Base-by-base conservation (phyloP, 2,797 vertebrate species). In the Oreortyx pictus region DNA sequence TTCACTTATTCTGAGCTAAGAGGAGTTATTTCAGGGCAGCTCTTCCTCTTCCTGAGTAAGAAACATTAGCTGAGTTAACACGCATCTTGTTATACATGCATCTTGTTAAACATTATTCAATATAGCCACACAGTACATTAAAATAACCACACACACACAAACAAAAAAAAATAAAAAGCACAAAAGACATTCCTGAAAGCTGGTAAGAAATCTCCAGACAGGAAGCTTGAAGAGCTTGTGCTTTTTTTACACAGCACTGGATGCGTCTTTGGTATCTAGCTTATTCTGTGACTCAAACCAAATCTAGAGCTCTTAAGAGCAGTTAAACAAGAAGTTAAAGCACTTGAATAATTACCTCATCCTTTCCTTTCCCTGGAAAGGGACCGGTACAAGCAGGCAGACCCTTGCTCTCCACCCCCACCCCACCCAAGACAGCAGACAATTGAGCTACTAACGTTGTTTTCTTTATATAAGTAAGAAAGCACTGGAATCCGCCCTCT, bases 401-500 rank as follows among this genome's bases (percentile, higher is more conserved):
- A 74, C 7, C 80, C 33, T 43, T 41, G 19, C 24, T 6, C 24
- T 37, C 39, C 19, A 11, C 12, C 24, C 61, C 39, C 29, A 11
- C 12, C 57, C 54, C 52, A 54, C 24, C 61, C 49, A 25, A 68
- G 75, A 67, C 37, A 94, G 64, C 35, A 74, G 75, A 73, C 17
- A 82, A 43, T 16, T 54, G 20, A 85, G 39, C 18, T 77, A 97
- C 97, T 97, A 67, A 98, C 98, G 72, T 98, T 98, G 83, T 97
- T 98, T 57, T 98, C 97, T 95, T 97, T 98, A 92, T 97, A 96
- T 15, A 98, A 97, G 94, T 98, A 98, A 8, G 97, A 98, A 72
- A 98, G 97, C 65, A 98, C 98, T 3, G 98, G 98, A 81, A 98
- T 97, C 64, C 98, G 90, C 46, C 97, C 98, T 95, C 98, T 97